Base-by-base conservation (phyloP, 2,888 invertebrate species). In the Callosobruchus maculatus region DNA sequence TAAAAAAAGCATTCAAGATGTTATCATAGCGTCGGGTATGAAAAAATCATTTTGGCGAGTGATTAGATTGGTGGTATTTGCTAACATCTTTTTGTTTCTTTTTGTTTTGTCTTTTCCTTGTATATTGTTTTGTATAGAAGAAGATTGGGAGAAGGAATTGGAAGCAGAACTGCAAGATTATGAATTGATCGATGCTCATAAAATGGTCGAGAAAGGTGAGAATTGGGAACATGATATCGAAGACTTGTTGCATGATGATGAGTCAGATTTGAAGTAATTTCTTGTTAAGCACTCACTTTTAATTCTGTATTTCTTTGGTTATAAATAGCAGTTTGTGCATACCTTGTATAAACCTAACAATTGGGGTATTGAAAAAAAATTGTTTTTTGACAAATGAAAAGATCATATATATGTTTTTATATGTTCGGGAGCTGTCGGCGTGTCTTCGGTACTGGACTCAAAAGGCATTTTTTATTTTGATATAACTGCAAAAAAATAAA, bases 111-210 rank as follows among this genome's bases (percentile, higher is more conserved):
- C 81, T 84, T 82, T 80, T 81, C 78, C 78, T 78, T 75, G 79
- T 79, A 49, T 18, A 49, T 49, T 49, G 49, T 49, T 49, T 49
- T 72, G 80, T 80, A 78, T 83, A 87, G 87, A 87, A 93, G 95
- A 96, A 88, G 96, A 97, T 90, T 97, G 97, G 97, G 98, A 98
- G 89, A 95, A 95, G 86, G 97, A 98, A 88, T 89, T 98, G 85
- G 97, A 97, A 86, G 96, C 96, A 71, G 97, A 98, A 88, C 90
- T 98, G 81, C 96, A 96, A 87, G 97, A 97, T 86, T 98, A 95
- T 88, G 97, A 98, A 88, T 95, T 97, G 81, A 96, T 97, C 69
- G 89, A 89, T 76, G 91, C 90, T 79, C 88, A 89, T 75, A 87
- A 87, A 79, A 88, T 88, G 0, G 88, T 88, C 31, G 88, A 88